These are phyloP conservation scores for Sebastes hubbsi DNA, from an alignment of 2,797 vertebrate genomes.

Conservation along the genomic window DNA sequence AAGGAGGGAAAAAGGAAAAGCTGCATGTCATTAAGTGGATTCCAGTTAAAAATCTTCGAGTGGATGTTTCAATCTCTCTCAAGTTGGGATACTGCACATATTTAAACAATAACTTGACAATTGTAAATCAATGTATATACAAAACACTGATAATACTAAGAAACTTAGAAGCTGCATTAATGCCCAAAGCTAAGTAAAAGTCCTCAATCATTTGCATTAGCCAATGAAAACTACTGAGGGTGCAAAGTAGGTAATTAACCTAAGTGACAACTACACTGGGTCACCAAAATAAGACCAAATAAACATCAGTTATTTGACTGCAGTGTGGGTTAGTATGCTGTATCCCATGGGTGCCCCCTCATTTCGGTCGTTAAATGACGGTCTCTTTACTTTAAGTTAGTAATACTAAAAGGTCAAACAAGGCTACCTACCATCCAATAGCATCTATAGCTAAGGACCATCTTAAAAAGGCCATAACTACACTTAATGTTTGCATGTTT, in stretches of 20 bases:
- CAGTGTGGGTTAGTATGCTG: slow-evolving; percentile 13
- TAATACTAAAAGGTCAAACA: slow-evolving; percentile 45
- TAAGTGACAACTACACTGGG: background rate
- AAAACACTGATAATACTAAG: background rate
- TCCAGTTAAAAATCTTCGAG: no score
- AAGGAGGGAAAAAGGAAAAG: no score
- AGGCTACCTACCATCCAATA: slow-evolving; percentile 24
- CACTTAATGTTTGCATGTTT: background rate
- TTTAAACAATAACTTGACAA: background rate
- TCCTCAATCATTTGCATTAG: slow-evolving; percentile 4
- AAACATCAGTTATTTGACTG: background rate
- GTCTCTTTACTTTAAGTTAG: slow-evolving; percentile 10
- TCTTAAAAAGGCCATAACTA: background rate
- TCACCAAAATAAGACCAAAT: background rate
- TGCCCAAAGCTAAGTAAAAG: background rate
- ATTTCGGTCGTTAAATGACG: background rate
- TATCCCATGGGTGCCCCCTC: slow-evolving; percentile 1
- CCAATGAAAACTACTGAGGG: background rate
- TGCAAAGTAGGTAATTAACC: background rate
- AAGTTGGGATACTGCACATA: no score
- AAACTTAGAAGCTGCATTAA: background rate
- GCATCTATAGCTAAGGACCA: background rate
- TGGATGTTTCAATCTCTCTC: no score
- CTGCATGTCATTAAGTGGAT: no score
- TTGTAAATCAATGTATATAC: slow-evolving; percentile 16